Percentiles rank a stretch among this genome's conserved stretches.
These are phyloP conservation scores for Oreochromis niloticus DNA, from an alignment of 2,113 vertebrate species.

Conservation along the genomic window DNA sequence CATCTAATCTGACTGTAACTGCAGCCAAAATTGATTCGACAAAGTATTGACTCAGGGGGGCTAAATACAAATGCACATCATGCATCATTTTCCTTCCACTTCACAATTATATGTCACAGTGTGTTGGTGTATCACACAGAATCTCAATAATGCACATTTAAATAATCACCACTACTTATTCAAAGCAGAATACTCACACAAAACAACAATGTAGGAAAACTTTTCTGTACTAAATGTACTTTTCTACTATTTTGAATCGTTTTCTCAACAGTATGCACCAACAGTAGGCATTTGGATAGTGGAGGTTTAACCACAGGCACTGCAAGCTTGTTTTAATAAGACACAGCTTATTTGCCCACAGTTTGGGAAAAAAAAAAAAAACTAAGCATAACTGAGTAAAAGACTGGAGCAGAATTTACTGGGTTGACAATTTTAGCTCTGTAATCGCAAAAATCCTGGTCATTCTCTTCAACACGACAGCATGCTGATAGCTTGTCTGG, in stretches of 20 bases:
- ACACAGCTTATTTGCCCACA: not conserved
- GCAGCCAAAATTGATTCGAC: not conserved
- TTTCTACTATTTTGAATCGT: not conserved
- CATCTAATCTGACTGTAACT: not conserved
- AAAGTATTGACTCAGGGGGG: not conserved
- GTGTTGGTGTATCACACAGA: not conserved
- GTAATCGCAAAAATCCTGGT: not conserved
- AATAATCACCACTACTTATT: not conserved
- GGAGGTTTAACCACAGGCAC: not conserved
- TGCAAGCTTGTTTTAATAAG: not conserved
- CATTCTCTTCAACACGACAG: not conserved
- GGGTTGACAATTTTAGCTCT: not conserved
- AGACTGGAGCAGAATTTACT: not conserved
- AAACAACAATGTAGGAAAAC: not conserved
- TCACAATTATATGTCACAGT: not conserved
- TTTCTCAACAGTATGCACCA: not conserved
- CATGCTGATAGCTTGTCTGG: not conserved
- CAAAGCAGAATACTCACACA: not conserved
- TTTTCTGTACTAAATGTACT: not conserved
- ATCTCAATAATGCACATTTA: not conserved
- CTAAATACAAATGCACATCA: not conserved
- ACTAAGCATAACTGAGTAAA: not conserved
- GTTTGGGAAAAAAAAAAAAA: not conserved
- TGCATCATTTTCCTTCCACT: not conserved
- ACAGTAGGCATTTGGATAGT: not conserved